Conservation (phyloP, 2,113 vertebrate species). For the Microtus ochrogaster region DNA sequence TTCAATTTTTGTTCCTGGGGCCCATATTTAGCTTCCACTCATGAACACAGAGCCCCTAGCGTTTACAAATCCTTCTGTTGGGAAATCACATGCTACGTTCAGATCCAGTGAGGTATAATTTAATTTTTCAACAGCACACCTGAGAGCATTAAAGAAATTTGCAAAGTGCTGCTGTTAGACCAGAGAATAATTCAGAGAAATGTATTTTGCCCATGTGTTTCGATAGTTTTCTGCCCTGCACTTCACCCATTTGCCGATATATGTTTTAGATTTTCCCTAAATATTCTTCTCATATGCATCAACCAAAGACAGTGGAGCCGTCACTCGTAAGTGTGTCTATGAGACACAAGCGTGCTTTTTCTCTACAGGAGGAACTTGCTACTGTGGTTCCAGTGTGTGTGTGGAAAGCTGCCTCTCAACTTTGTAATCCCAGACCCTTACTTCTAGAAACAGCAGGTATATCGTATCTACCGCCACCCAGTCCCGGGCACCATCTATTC, state of each 20-base stretch:
- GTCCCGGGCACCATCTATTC: not conserved
- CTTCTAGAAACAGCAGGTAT: not conserved
- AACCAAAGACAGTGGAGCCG: not conserved
- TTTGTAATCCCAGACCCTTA: not conserved
- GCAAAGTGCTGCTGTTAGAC: not conserved
- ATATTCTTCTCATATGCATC: constrained; percentile 10
- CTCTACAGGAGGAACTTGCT: not conserved
- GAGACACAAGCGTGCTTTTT: not conserved
- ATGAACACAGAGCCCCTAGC: not conserved
- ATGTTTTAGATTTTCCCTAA: not conserved
- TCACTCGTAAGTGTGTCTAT: not conserved
- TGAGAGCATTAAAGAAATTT: not conserved
- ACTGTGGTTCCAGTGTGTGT: fast-evolving
- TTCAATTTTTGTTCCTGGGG: not conserved
- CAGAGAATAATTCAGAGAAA: not conserved
- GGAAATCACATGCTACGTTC: not conserved
- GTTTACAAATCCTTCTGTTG: not conserved
- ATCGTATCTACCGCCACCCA: not conserved
- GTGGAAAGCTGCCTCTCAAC: too few species aligned
- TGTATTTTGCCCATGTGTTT: not conserved
- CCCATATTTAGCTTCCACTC: constrained; percentile 19
- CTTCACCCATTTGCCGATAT: not conserved
- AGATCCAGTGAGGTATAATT: constrained; percentile 20
- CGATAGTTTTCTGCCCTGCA: not conserved
- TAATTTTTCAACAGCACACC: constrained; percentile 18